Conservation (phyloP, 2,888 invertebrate species). For the Dryobota labecula region DNA sequence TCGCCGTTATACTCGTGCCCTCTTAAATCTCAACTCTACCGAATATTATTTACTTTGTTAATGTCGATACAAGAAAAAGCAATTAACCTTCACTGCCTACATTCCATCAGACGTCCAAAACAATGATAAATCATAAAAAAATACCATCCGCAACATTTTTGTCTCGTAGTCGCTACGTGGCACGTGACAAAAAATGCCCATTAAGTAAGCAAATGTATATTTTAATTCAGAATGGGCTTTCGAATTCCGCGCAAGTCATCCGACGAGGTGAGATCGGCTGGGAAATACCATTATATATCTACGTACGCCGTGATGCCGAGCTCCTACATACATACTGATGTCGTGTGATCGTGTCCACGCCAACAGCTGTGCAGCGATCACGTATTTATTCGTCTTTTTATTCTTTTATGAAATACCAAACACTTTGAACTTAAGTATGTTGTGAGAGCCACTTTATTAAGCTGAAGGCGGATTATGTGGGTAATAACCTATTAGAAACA, state of each 20-base stretch:
- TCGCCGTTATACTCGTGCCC: constrained; percentile 60
- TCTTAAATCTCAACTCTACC: constrained; percentile 57
- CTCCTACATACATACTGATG: constrained; percentile 80
- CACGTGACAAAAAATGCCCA: constrained; percentile 89
- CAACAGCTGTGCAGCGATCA: constrained; percentile 75
- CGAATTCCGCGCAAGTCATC: constrained; percentile 90
- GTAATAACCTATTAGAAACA: constrained; percentile 64
- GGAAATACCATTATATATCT: constrained; percentile 88
- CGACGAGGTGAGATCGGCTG: constrained; percentile 89
- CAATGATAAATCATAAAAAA: constrained; percentile 84
- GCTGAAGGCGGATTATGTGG: constrained; percentile 58
- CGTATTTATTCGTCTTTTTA: constrained; percentile 72
- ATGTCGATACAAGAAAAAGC: constrained; percentile 62
- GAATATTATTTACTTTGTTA: constrained; percentile 67
- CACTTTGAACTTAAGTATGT: constrained; percentile 52
- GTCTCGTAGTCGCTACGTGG: constrained; percentile 81
- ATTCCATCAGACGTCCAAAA: constrained; percentile 71
- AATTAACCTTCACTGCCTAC: constrained; percentile 65
- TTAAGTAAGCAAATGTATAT: constrained; percentile 89
- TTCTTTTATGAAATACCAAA: constrained; percentile 57
- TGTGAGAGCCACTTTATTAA: constrained; percentile 51
- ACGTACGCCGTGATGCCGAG: constrained; percentile 72
- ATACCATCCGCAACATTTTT: constrained; percentile 76
- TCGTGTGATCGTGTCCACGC: constrained; percentile 79
- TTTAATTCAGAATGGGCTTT: constrained; percentile 90